Percentiles rank a stretch among this genome's conserved stretches.
These are phyloP conservation scores for Notiomystis cincta DNA, from an alignment of 2,113 vertebrate species.

Conservation along the genomic window DNA sequence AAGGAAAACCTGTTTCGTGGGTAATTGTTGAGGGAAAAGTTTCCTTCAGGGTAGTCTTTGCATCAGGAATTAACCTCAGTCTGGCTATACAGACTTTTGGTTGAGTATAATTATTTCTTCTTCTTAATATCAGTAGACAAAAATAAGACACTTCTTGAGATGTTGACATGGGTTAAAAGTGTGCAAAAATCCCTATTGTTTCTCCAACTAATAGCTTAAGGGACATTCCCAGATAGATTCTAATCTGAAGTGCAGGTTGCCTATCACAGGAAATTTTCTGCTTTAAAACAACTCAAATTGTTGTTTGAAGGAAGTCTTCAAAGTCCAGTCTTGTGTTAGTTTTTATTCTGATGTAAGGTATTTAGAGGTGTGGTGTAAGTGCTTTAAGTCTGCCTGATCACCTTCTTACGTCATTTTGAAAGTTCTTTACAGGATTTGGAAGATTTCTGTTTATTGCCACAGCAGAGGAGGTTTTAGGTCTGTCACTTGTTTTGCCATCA, in stretches of 20 bases:
- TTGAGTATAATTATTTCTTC: not conserved
- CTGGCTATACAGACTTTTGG: not conserved
- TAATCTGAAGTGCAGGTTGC: not conserved
- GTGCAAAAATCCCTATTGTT: not conserved
- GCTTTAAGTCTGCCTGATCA: not conserved
- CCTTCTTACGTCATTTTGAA: not conserved
- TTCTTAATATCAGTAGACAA: not conserved
- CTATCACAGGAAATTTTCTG: not conserved
- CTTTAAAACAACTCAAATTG: not conserved
- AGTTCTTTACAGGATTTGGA: not conserved
- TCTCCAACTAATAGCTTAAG: not conserved
- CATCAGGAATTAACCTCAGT: not conserved
- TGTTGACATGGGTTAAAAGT: not conserved
- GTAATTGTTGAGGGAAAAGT: not conserved
- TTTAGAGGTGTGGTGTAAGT: not conserved
- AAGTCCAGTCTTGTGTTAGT: not conserved
- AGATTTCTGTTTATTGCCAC: not conserved
- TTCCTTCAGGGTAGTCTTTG: not conserved
- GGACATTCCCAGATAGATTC: not conserved
- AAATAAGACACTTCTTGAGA: not conserved
- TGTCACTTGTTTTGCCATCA: not conserved
- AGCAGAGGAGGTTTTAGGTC: not conserved
- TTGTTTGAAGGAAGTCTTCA: not conserved
- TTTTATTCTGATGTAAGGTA: not conserved
- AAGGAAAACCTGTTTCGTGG: not conserved